Percentiles rank a stretch among this genome's conserved stretches.
These are phyloP conservation scores for Chamaetylas fuelleborni DNA, from an alignment of 2,113 vertebrate genomes.

Conservation along the genomic window DNA sequence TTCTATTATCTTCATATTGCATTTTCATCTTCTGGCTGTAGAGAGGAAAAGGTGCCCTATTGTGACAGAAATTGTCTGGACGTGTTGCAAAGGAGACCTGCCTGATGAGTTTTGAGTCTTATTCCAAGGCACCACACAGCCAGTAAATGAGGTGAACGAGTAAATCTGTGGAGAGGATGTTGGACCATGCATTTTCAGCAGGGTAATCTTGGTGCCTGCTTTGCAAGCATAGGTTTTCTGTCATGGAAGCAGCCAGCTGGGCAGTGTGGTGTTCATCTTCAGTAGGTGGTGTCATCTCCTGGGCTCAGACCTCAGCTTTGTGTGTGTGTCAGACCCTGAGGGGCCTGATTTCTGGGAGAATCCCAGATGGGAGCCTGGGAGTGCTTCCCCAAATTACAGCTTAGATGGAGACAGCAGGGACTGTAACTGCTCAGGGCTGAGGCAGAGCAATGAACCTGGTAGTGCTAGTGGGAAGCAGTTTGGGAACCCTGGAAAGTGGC, in stretches of 20 bases:
- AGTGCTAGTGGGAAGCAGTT: background rate
- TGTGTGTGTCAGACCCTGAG: background rate
- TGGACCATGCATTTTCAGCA: background rate
- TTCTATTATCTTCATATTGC: background rate
- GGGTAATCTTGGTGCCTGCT: background rate
- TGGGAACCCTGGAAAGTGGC: background rate
- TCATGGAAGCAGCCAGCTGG: background rate
- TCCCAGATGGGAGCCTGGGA: rapidly evolving
- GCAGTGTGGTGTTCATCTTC: background rate
- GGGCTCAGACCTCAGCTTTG: background rate
- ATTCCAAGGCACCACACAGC: background rate
- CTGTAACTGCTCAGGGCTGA: background rate
- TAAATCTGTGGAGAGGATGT: background rate
- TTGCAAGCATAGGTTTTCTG: background rate
- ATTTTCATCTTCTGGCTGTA: background rate
- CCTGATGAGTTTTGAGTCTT: background rate
- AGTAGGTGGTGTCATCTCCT: background rate
- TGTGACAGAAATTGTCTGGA: background rate
- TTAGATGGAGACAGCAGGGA: background rate
- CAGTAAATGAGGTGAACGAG: background rate
- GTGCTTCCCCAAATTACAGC: background rate
- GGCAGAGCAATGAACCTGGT: background rate
- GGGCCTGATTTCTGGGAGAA: background rate
- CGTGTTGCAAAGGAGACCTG: background rate
- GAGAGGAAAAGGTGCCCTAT: background rate